phyloP scores from a whole-genome alignment of 2,113 vertebrate species.

The Thinocorus orbignyianus region DNA sequence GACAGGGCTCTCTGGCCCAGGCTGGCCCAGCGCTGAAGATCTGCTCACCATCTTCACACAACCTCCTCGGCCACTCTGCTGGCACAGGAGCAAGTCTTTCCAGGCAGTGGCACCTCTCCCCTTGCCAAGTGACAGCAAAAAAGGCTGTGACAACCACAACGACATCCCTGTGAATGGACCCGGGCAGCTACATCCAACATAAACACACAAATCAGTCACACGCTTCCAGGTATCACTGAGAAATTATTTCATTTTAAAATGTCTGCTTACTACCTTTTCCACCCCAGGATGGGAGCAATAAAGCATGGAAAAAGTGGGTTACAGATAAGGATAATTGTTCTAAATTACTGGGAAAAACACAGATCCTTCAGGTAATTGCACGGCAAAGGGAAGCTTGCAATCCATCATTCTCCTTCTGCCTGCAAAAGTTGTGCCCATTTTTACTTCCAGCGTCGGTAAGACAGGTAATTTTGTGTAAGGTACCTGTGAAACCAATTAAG shows the following conservation, averaged over 20 bases:
- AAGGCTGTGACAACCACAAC: accelerated
- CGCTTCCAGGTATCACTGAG: background rate
- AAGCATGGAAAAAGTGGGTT: background rate
- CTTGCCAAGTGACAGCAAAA: accelerated
- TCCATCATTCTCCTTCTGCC: background rate
- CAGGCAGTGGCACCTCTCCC: background rate
- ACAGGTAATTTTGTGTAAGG: background rate
- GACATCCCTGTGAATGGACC: accelerated
- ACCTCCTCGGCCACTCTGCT: accelerated
- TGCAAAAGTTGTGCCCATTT: background rate
- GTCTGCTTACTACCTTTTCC: background rate
- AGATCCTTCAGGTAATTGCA: background rate
- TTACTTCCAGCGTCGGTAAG: background rate
- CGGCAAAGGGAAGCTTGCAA: background rate
- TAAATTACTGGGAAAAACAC: background rate
- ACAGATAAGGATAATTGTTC: background rate
- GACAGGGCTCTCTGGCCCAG: accelerated
- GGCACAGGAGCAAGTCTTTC: accelerated
- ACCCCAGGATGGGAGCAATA: background rate
- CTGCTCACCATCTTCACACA: background rate
- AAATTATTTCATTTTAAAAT: background rate
- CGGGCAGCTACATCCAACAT: background rate
- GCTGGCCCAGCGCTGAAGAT: accelerated
- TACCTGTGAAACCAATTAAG: conserved; percentile 5
- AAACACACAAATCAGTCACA: background rate